Evolutionary conservation across 2,888 invertebrate species (phyloP).

Genomic region (Branchipolynoe longqiensis): DNA sequence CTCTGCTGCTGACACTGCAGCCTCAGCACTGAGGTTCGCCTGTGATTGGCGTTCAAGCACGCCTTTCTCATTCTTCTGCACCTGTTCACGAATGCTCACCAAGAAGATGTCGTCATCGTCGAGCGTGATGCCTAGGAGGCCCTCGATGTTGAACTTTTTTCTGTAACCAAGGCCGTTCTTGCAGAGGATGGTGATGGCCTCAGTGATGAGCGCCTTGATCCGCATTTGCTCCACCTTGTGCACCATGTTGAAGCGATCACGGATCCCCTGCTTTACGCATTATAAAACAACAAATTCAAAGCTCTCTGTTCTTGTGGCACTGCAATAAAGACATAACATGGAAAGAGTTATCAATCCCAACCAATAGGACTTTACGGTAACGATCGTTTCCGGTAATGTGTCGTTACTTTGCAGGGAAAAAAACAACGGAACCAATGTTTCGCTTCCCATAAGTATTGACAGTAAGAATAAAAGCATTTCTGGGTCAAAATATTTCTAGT

Average conservation of each 20-base stretch:
- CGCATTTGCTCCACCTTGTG: conserved; percentile 56
- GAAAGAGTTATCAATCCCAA: no score
- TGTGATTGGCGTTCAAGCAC: background rate
- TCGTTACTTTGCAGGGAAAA: no score
- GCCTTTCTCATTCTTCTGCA: conserved; percentile 43
- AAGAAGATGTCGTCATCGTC: conserved; percentile 66
- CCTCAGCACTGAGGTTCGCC: background rate
- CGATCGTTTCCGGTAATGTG: no score
- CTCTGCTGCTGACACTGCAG: background rate
- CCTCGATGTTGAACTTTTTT: conserved; percentile 64
- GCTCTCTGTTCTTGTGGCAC: no score
- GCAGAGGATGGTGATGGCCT: conserved; percentile 63
- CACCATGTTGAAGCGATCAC: conserved; percentile 10
- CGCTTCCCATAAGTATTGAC: no score
- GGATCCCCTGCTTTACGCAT: background rate
- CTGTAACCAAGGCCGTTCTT: conserved; percentile 59
- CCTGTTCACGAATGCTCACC: conserved; percentile 64
- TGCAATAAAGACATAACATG: no score
- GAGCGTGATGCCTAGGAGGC: conserved; percentile 66
- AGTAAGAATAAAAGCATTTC: no score
- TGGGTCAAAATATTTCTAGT: no score
- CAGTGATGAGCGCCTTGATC: conserved; percentile 61
- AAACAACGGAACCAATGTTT: no score
- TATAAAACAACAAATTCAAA: no score
- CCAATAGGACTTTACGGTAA: no score